Conservation (phyloP, 2,113 vertebrate species). For the Amblyopsis rosae region DNA sequence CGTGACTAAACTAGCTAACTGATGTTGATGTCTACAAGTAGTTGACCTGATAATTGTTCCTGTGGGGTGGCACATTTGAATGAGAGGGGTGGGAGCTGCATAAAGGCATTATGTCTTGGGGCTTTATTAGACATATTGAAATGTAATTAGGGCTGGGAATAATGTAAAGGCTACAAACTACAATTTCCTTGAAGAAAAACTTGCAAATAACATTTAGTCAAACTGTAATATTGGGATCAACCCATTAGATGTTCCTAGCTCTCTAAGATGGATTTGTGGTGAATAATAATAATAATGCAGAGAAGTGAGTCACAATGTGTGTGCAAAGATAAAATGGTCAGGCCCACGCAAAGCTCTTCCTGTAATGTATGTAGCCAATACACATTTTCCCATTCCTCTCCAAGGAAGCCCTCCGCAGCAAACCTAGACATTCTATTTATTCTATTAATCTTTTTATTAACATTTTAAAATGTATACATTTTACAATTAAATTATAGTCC, state of each 20-base stretch:
- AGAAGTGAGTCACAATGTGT: conserved; percentile 59
- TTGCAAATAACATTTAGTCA: conserved; percentile 56
- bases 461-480: too few relatives aligned
- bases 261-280: conserved; percentile 61
- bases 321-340: conserved; percentile 59
- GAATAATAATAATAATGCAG: conserved; percentile 53
- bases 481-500: too few relatives aligned
- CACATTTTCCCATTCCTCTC: conserved; percentile 75
- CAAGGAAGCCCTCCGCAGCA: conserved; percentile 68
- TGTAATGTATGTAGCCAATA: conserved; percentile 72
- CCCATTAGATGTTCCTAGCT: conserved; percentile 38
- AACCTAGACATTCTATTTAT: conserved; percentile 72
- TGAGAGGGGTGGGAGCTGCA: conserved; percentile 40
- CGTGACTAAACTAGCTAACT: too few relatives aligned
- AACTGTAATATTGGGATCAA: conserved; percentile 46
- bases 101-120: conserved; percentile 35
- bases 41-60: background rate
- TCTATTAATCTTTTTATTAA: too few relatives aligned
- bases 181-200: conserved; percentile 50
- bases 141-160: conserved; percentile 61
- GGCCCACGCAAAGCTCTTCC: conserved; percentile 66
- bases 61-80: conserved; percentile 15
- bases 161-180: conserved; percentile 42
- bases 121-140: conserved; percentile 43
- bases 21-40: too few relatives aligned